phyloP scores from a whole-genome alignment of 2,113 vertebrate genomes.

The Microtus montanus region DNA sequence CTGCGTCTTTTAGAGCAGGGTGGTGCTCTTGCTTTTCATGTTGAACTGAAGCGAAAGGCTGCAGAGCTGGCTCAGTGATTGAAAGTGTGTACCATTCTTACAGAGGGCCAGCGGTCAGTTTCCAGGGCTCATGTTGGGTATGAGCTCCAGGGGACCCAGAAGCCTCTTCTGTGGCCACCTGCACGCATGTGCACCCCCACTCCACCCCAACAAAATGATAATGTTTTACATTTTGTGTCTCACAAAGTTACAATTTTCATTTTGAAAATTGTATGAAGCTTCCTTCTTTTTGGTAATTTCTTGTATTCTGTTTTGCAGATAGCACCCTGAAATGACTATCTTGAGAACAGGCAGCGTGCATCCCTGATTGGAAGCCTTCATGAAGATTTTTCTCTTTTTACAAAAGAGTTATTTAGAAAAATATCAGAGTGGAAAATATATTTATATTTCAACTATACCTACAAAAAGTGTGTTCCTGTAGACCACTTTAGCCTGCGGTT shows the following conservation, averaged over 20 bases:
- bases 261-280: not conserved
- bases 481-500: not conserved
- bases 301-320: slow-evolving; percentile 69
- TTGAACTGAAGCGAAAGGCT: not conserved
- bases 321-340: slow-evolving; percentile 40
- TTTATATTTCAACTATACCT: slow-evolving; percentile 14
- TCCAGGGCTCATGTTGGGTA: not conserved
- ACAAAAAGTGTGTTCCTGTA: not conserved
- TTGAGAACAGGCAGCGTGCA: not conserved
- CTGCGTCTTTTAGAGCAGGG: not conserved
- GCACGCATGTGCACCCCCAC: not conserved
- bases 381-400: not conserved
- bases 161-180: not conserved
- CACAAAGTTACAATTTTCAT: not conserved
- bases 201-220: not conserved
- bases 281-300: not conserved
- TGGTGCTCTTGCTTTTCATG: not conserved
- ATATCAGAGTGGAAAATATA: slow-evolving; percentile 4
- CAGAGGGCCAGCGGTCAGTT: not conserved
- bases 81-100: too few species aligned
- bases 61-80: not conserved
- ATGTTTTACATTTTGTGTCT: not conserved
- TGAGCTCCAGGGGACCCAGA: not conserved
- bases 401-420: slow-evolving; percentile 9
- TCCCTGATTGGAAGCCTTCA: slow-evolving; percentile 41